A percentile compares a stretch with the other conserved stretches of the same genome.
These are phyloP conservation scores for Toxotes jaculatrix DNA, from an alignment of 2,113 vertebrate species.

Conservation along the genomic window DNA sequence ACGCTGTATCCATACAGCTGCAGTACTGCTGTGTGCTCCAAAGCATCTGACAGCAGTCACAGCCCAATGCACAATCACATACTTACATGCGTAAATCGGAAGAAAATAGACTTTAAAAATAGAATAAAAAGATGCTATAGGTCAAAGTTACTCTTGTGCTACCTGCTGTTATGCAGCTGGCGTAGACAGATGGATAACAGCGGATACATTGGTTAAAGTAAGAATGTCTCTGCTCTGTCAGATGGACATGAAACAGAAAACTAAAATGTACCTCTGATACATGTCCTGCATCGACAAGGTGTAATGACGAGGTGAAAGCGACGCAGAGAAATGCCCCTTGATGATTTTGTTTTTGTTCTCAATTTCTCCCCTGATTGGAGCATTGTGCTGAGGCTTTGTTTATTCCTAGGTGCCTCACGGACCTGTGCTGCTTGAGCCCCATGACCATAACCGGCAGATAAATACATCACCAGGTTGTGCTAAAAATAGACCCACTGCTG, in stretches of 20 bases:
- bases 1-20: neutral
- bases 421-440: slow-evolving; percentile 43
- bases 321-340: slow-evolving; percentile 19
- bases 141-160: no score
- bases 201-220: neutral
- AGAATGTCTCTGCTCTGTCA: neutral
- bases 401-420: slow-evolving; percentile 38
- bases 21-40: neutral
- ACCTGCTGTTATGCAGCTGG: neutral
- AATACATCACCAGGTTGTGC: slow-evolving; percentile 57
- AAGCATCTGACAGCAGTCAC: neutral
- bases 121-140: neutral
- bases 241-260: neutral
- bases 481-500: slow-evolving; percentile 68
- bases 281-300: neutral
- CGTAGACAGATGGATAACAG: neutral
- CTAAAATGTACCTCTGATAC: neutral
- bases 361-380: slow-evolving; percentile 43
- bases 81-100: neutral
- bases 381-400: slow-evolving; percentile 46
- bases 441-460: slow-evolving; percentile 57
- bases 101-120: neutral
- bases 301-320: slow-evolving; percentile 20
- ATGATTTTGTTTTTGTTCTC: slow-evolving; percentile 17
- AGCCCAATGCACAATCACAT: neutral